These are phyloP conservation scores for Minunthozetes semirufus DNA, from an alignment of 2,888 invertebrate genomes.

Conservation along the genomic window DNA sequence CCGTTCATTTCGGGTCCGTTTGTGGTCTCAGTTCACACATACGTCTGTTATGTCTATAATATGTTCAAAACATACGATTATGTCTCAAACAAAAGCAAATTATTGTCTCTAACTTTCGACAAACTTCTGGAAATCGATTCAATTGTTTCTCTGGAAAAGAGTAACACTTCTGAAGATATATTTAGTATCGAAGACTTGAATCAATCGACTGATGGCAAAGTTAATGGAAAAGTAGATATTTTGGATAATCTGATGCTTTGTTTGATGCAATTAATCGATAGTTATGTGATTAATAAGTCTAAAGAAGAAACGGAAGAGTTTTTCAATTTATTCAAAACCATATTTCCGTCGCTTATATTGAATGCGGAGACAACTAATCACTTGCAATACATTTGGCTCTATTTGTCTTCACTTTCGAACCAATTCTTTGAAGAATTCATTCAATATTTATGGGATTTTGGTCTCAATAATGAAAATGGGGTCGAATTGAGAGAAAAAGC, in stretches of 20 bases:
- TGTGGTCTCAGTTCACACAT: neutral
- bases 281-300: neutral
- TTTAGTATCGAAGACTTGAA: conserved; percentile 19
- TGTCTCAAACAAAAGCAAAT: neutral
- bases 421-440: conserved; percentile 7
- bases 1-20: neutral
- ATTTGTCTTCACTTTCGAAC: neutral
- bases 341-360: neutral
- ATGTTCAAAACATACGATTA: conserved; percentile 1
- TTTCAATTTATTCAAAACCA: neutral
- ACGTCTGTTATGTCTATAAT: conserved; percentile 1
- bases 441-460: neutral
- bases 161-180: neutral
- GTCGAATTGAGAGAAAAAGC: neutral
- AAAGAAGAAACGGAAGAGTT: conserved; percentile 6
- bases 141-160: neutral
- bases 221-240: neutral
- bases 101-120: neutral
- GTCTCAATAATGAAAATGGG: neutral
- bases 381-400: conserved; percentile 17
- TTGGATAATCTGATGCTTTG: neutral
- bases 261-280: neutral
- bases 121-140: conserved; percentile 1
- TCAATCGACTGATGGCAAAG: neutral
- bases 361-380: neutral